Conservation (phyloP, 2,888 invertebrate species). For the Andrena bucephala region DNA sequence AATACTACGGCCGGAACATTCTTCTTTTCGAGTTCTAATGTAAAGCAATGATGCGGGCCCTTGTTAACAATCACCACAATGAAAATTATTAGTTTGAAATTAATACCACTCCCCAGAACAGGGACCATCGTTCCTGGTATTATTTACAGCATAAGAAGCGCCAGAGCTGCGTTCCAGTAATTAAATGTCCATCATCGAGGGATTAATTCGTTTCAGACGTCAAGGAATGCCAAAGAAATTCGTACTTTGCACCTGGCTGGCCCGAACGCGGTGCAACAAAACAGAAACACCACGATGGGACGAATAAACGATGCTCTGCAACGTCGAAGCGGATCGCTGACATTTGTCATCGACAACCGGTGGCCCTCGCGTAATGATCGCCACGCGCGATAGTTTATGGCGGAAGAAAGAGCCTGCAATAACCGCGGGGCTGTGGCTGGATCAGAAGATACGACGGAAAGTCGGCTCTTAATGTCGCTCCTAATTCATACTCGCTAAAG, state of each 20-base stretch:
- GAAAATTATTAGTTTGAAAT: too few species aligned
- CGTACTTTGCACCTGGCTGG: not conserved
- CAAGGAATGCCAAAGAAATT: not conserved
- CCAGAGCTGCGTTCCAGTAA: not conserved
- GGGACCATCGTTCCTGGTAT: not conserved
- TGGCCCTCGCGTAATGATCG: conserved; percentile 35
- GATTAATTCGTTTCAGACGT: not conserved
- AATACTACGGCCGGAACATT: not conserved
- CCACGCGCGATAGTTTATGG: conserved; percentile 30
- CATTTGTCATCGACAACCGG: conserved; percentile 42
- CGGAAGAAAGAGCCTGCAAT: conserved; percentile 14
- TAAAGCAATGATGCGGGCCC: not conserved
- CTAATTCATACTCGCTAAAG: conserved; percentile 47
- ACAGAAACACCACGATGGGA: not conserved
- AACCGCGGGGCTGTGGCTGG: not conserved
- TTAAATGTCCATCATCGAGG: not conserved
- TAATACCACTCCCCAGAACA: too few species aligned
- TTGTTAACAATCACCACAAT: too few species aligned
- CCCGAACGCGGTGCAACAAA: not conserved
- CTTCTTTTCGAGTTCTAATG: not conserved
- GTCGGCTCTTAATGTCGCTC: conserved; percentile 30
- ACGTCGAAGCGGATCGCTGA: conserved; percentile 2
- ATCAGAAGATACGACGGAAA: conserved; percentile 20
- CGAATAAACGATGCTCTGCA: conserved; percentile 8
- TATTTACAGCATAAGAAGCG: not conserved